These are phyloP conservation scores for Pelochelys cantorii DNA, from an alignment of 2,797 vertebrate species.

Conservation along the genomic window DNA sequence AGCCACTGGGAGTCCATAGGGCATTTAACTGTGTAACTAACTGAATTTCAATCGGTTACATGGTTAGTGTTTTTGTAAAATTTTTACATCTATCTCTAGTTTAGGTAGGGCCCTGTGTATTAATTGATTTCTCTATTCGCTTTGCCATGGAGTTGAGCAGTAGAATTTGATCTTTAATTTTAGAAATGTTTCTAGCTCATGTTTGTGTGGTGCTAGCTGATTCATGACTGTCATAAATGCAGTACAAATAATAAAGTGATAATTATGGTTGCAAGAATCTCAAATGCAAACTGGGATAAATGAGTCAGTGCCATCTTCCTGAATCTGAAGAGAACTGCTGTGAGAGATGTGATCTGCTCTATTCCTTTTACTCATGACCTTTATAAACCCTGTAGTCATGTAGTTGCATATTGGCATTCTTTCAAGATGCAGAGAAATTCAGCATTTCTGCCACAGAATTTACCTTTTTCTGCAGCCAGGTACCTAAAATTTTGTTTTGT, in stretches of 20 bases:
- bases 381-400: neutral
- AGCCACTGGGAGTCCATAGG: too few species aligned
- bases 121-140: neutral
- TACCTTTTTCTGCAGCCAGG: slow-evolving; percentile 2
- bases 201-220: neutral
- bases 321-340: neutral
- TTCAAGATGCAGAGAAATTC: neutral
- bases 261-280: neutral
- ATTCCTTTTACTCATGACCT: neutral
- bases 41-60: too few species aligned
- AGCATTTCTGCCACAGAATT: neutral
- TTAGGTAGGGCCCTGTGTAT: neutral
- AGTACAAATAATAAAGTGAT: neutral
- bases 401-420: slow-evolving; percentile 12
- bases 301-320: neutral
- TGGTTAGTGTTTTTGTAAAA: too few species aligned
- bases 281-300: neutral
- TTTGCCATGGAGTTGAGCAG: neutral
- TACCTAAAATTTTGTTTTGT: neutral
- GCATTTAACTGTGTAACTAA: too few species aligned
- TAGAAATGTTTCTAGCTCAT: neutral
- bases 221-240: neutral
- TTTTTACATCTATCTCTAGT: too few species aligned
- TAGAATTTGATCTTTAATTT: neutral
- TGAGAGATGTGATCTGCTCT: neutral